Base-by-base conservation (phyloP, 2,888 invertebrate genomes). In the Tiliacea citrago region DNA sequence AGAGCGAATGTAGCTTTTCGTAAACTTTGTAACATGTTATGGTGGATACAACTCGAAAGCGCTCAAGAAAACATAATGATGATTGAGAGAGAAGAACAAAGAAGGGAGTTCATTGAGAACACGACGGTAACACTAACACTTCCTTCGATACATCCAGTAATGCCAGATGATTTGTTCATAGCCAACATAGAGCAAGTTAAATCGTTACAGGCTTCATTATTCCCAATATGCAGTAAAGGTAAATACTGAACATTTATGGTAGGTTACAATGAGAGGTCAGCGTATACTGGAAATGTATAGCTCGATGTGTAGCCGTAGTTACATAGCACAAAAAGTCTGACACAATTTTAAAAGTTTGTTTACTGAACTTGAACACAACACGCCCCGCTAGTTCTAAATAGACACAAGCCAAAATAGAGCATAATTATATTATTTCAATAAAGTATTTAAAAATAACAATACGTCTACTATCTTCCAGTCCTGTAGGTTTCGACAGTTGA, bases 191-290 rank as follows among this genome's bases (percentile, higher is more conserved):
- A 97, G 85, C 97, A 96, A 92, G 97, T 98, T 57, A 97, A 97
- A 92, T 96, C 97, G 75, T 95, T 98, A 77, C 98, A 98, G 92
- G 97, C 97, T 66, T 96, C 97, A 68, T 93, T 98, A 75, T 98
- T 98, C 92, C 98, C 98, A 66, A 96, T 96, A 88, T 96, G 94
- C 87, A 94, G 93, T 84, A 96, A 94, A 97, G 96, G 96, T 96
- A 95, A 93, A 86, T 77, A 53, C 63, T 58, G 35, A 73, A 51
- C n/a, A 74, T 67, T 79, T 74, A 66, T 57, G 47, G 21, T 67
- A 78, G 47, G 67, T 71, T 57, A n/a, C n/a, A n/a, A n/a, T n/a
- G n/a, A n/a, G n/a, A n/a, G n/a, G n/a, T n/a, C n/a, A n/a, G n/a
- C n/a, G n/a, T n/a, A n/a, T n/a, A n/a, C n/a, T n/a, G n/a, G n/a